These are phyloP conservation scores for Drosophila lacicola DNA, from an alignment of 2,888 invertebrate species.

Conservation along the genomic window DNA sequence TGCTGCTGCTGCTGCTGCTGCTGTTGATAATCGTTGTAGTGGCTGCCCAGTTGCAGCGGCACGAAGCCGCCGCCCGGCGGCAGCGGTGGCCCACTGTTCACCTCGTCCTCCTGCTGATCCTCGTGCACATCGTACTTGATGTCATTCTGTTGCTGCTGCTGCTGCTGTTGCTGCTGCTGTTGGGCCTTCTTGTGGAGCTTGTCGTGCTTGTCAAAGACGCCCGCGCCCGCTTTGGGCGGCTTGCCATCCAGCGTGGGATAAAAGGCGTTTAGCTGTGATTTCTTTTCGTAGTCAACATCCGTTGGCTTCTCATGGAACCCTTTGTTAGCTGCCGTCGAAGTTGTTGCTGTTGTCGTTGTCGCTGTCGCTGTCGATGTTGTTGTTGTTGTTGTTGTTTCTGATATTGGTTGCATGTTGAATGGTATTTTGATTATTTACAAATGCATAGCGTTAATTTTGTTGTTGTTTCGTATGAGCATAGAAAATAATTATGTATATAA, in stretches of 20 bases:
- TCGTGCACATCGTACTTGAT: slow-evolving; percentile 83
- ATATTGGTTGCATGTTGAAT: slow-evolving; percentile 71
- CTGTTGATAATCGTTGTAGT: slow-evolving; percentile 82
- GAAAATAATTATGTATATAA: slow-evolving; percentile 56
- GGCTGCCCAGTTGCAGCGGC: slow-evolving; percentile 83
- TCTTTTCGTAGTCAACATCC: slow-evolving; percentile 67
- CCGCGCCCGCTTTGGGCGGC: slow-evolving; percentile 73
- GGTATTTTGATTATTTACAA: slow-evolving; percentile 77
- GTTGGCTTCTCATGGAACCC: slow-evolving; percentile 32
- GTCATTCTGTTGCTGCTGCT: slow-evolving; percentile 76
- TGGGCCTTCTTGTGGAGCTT: slow-evolving; percentile 78
- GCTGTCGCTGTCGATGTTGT: slow-evolving; percentile 52
- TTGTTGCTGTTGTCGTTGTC: slow-evolving; percentile 43
- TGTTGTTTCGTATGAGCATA: slow-evolving; percentile 46
- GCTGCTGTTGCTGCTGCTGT: slow-evolving; percentile 52
- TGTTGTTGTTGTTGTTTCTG: slow-evolving; percentile 61
- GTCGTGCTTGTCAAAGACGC: slow-evolving; percentile 76
- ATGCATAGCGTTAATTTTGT: slow-evolving; percentile 75
- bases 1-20: slow-evolving; percentile 50
- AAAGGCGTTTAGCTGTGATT: slow-evolving; percentile 74
- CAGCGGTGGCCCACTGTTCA: slow-evolving; percentile 50
- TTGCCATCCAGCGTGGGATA: slow-evolving; percentile 85
- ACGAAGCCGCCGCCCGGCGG: slow-evolving; percentile 82
- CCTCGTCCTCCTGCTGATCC: slow-evolving; percentile 75
- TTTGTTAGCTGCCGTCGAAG: slow-evolving; percentile 41